phyloP scores from a whole-genome alignment of 2,797 vertebrate species.

The Sorex maritimensis region DNA sequence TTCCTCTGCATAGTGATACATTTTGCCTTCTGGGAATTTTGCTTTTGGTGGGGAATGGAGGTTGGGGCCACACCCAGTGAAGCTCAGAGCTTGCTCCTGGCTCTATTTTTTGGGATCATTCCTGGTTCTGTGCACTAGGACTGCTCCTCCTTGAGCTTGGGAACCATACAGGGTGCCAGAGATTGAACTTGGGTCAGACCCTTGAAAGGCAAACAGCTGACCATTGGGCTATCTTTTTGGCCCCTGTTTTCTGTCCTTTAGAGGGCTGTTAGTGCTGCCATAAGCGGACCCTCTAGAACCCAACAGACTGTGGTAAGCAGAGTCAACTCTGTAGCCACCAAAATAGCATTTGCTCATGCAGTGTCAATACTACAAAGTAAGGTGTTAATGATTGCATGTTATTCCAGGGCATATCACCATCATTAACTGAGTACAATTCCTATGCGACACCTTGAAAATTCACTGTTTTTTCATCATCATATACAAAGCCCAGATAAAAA shows the following conservation, averaged over 20 bases:
- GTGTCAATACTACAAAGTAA: not conserved
- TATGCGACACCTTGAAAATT: not conserved
- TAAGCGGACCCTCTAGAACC: not conserved
- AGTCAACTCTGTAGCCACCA: not conserved
- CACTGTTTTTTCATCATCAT: not conserved
- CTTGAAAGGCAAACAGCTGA: no score
- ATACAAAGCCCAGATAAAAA: not conserved
- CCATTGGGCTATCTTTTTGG: no score
- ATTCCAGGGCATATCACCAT: not conserved
- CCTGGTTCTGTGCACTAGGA: no score
- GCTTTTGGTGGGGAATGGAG: no score
- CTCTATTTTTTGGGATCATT: no score
- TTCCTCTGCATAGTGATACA: not conserved
- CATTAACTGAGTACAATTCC: constrained; percentile 33
- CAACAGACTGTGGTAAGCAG: not conserved
- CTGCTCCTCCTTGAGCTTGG: no score
- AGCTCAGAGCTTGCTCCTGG: no score
- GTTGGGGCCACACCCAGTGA: no score
- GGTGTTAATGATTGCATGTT: not conserved
- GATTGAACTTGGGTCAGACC: no score
- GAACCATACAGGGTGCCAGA: no score
- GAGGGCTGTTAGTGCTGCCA: not conserved
- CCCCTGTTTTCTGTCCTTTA: not conserved
- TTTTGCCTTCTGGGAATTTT: not conserved
- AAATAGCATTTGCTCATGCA: not conserved